phyloP scores from a whole-genome alignment of 2,113 vertebrate genomes.

The Hiodon tergisus region DNA sequence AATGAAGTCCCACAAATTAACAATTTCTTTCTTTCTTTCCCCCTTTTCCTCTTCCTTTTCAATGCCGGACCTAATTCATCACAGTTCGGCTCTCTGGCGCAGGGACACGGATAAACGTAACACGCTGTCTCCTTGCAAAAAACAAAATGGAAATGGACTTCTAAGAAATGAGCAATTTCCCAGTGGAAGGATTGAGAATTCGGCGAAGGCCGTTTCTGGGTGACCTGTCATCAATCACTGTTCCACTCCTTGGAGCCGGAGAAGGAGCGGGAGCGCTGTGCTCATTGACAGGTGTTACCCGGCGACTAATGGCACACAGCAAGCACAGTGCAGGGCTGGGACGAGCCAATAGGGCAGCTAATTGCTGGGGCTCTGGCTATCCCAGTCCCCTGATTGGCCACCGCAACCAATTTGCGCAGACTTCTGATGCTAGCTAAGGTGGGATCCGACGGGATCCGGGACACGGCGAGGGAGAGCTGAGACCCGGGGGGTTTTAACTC shows the following conservation, averaged over 20 bases:
- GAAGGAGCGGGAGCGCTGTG: constrained; percentile 32
- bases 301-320: constrained; percentile 45
- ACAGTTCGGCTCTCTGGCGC: constrained; percentile 50
- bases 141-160: constrained; percentile 64
- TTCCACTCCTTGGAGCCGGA: constrained; percentile 41
- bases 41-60: constrained; percentile 30
- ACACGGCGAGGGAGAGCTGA: not conserved
- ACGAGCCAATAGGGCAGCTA: constrained; percentile 37
- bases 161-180: constrained; percentile 72
- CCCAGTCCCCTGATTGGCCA: constrained; percentile 36
- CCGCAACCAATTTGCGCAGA: constrained; percentile 40
- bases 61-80: constrained; percentile 55
- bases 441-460: constrained; percentile 14
- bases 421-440: constrained; percentile 36
- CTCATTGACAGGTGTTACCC: constrained; percentile 56
- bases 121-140: constrained; percentile 45
- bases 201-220: constrained; percentile 46
- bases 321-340: constrained; percentile 28
- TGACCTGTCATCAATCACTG: constrained; percentile 72
- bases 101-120: constrained; percentile 60
- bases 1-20: constrained; percentile 55
- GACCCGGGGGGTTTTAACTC: not conserved
- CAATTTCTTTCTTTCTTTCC: constrained; percentile 21
- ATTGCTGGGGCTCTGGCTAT: constrained; percentile 37
- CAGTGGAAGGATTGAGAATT: constrained; percentile 64